These are phyloP conservation scores for Dipodomys stephensi DNA, from an alignment of 2,113 vertebrate genomes.

Conservation along the genomic window DNA sequence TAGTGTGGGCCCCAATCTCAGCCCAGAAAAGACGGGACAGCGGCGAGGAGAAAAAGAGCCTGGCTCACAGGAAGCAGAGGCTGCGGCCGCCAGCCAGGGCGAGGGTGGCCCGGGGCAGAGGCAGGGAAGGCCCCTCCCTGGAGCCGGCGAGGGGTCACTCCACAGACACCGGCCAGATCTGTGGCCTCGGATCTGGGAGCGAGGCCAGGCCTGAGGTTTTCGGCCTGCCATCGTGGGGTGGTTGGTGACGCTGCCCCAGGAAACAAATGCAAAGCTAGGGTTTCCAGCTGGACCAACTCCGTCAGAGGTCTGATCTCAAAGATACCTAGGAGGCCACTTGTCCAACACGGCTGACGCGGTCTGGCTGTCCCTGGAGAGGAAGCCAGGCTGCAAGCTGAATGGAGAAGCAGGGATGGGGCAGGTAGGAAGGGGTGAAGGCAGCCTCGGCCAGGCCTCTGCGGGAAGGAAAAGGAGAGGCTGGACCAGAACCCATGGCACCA, in stretches of 20 bases:
- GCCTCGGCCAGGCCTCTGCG: background rate
- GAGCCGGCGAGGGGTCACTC: background rate
- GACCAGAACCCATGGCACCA: background rate
- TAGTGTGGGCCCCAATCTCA: background rate
- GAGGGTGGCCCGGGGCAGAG: too few relatives aligned
- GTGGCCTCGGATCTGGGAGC: background rate
- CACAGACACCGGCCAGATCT: too few relatives aligned
- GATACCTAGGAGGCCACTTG: background rate
- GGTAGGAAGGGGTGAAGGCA: background rate
- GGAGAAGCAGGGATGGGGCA: background rate
- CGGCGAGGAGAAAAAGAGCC: background rate
- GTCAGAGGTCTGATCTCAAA: background rate
- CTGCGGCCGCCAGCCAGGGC: accelerated
- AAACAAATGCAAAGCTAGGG: background rate
- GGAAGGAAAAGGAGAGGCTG: background rate
- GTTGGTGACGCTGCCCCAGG: background rate
- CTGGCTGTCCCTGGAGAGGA: background rate
- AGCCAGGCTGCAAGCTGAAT: background rate
- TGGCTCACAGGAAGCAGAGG: background rate
- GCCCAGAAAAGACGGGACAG: background rate
- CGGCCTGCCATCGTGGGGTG: background rate
- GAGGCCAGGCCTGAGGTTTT: too few relatives aligned
- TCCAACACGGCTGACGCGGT: accelerated
- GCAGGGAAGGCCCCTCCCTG: background rate
- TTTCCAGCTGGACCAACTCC: background rate